A percentile compares a stretch with the other conserved stretches of the same genome.
These are phyloP conservation scores for Dipodomys spectabilis DNA, from an alignment of 2,113 vertebrate genomes.

Conservation along the genomic window DNA sequence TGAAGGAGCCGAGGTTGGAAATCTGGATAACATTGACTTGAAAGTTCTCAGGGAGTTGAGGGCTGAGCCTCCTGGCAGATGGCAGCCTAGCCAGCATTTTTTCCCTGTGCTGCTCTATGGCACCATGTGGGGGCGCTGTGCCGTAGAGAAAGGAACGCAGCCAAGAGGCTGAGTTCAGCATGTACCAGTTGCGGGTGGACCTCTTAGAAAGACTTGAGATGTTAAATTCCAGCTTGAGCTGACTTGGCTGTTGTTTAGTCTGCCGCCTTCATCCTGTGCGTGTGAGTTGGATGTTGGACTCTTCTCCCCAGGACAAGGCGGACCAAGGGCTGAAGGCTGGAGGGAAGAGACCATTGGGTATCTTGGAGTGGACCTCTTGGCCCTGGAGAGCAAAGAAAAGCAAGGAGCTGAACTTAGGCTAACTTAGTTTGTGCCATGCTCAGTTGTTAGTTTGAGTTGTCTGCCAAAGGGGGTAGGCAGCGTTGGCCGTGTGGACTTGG, in stretches of 20 bases:
- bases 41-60: not conserved
- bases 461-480: not conserved
- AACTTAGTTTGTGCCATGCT: accelerated
- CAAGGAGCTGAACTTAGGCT: no score
- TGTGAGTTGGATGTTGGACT: constrained; percentile 43
- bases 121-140: constrained; percentile 86
- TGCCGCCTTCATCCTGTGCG: constrained; percentile 56
- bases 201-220: not conserved
- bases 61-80: not conserved
- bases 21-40: constrained; percentile 64
- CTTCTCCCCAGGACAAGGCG: not conserved
- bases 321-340: not conserved
- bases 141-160: constrained; percentile 79
- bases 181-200: constrained; percentile 48
- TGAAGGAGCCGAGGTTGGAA: constrained; percentile 59
- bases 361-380: not conserved
- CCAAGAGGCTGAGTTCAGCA: constrained; percentile 9
- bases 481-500: not conserved
- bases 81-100: not conserved
- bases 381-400: not conserved
- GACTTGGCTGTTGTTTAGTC: not conserved
- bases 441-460: not conserved
- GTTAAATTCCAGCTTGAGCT: constrained; percentile 67
- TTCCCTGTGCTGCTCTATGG: not conserved
- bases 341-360: not conserved